Evolutionary conservation across 2,888 invertebrate genomes (phyloP).

Genomic region (Psylliodes chrysocephalus): DNA sequence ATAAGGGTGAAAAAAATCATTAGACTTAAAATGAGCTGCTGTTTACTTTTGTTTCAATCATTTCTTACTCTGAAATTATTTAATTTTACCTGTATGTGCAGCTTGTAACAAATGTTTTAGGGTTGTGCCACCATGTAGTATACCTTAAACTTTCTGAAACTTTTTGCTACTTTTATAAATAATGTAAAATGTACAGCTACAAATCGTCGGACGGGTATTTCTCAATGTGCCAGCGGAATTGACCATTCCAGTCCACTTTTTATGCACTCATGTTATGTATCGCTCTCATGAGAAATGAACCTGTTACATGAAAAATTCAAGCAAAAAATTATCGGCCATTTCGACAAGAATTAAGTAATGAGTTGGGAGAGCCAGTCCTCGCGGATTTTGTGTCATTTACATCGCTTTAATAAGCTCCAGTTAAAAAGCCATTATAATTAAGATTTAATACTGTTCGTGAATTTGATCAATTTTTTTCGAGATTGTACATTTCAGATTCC

Average conservation of each 20-base stretch:
- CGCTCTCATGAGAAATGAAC: slow-evolving; percentile 45
- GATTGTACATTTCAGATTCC: too few relatives aligned
- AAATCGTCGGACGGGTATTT: slow-evolving; percentile 46
- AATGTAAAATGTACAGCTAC: slow-evolving; percentile 42
- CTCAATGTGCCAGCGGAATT: slow-evolving; percentile 42
- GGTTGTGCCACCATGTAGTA: slow-evolving; percentile 21
- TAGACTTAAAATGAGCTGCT: too few relatives aligned
- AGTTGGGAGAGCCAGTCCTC: neutral
- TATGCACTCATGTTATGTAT: slow-evolving; percentile 30
- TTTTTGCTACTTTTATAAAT: slow-evolving; percentile 47
- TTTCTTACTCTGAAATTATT: too few relatives aligned
- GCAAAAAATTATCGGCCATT: slow-evolving; percentile 28
- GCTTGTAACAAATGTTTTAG: neutral
- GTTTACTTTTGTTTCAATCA: too few relatives aligned
- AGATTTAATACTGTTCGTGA: neutral
- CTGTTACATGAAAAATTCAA: slow-evolving; percentile 32
- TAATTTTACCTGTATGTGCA: too few relatives aligned
- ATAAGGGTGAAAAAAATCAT: too few relatives aligned
- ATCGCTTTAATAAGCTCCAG: neutral
- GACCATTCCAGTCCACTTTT: slow-evolving; percentile 44
- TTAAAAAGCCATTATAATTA: neutral
- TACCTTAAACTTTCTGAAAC: slow-evolving; percentile 46
- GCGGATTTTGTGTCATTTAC: neutral
- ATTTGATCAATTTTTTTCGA: too few relatives aligned
- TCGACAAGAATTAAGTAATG: slow-evolving; percentile 32